phyloP scores from a whole-genome alignment of 2,797 vertebrate genomes.

The Salmo trutta region DNA sequence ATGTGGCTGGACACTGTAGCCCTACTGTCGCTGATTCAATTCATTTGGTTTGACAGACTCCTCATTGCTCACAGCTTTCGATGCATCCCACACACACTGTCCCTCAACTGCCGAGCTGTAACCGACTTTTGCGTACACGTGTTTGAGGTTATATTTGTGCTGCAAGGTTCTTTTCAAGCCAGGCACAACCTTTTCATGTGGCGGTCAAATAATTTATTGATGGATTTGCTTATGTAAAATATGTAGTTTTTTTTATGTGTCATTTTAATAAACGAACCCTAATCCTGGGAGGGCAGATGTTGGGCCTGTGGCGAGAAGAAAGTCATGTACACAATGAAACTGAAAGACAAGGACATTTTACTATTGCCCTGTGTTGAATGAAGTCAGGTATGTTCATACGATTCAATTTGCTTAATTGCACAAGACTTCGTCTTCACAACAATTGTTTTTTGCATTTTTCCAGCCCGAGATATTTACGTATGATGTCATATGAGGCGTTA shows the following conservation, averaged over 20 bases:
- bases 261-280: conserved; percentile 70
- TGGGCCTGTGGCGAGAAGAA: conserved; percentile 34
- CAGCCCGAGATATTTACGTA: conserved; percentile 49
- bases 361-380: conserved; percentile 47
- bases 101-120: not conserved
- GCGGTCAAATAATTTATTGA: conserved; percentile 48
- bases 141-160: conserved; percentile 43
- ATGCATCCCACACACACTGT: not conserved
- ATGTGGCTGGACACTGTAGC: not conserved
- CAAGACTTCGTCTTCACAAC: conserved; percentile 40
- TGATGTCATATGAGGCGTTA: conserved; percentile 39
- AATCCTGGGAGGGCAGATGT: conserved; percentile 50
- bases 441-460: conserved; percentile 56
- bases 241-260: conserved; percentile 50
- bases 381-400: conserved; percentile 47
- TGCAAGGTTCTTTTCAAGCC: conserved; percentile 42
- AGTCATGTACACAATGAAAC: conserved; percentile 46
- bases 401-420: conserved; percentile 56
- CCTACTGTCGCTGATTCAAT: not conserved
- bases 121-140: conserved; percentile 65
- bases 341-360: conserved; percentile 40
- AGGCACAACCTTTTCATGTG: conserved; percentile 33
- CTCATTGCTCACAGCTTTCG: not conserved
- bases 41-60: not conserved
- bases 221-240: conserved; percentile 84